These are phyloP conservation scores for Syncerus caffer DNA, from an alignment of 2,797 vertebrate species.

Conservation along the genomic window DNA sequence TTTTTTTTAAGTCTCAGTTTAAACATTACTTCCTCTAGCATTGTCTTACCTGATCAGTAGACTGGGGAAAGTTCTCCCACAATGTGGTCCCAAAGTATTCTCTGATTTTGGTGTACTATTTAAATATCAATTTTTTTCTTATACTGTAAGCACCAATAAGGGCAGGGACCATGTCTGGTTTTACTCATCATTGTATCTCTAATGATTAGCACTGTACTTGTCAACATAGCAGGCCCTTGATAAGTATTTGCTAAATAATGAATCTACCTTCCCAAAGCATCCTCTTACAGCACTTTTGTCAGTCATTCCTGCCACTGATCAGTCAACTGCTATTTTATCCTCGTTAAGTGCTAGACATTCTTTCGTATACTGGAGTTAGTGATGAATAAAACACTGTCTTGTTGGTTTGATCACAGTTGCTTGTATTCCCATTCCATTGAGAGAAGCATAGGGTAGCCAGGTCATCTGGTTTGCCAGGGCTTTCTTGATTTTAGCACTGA, in stretches of 20 bases:
- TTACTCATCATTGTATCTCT: conserved; percentile 4
- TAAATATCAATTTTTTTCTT: conserved; percentile 29
- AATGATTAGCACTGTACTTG: neutral
- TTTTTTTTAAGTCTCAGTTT: neutral
- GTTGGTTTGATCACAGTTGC: neutral
- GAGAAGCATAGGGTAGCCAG: neutral
- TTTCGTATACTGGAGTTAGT: neutral
- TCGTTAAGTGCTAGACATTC: neutral
- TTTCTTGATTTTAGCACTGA: conserved; percentile 20
- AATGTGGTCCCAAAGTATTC: neutral
- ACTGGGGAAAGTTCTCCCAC: neutral
- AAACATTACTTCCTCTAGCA: neutral
- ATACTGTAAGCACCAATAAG: neutral
- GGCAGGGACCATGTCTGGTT: neutral
- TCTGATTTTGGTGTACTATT: neutral
- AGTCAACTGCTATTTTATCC: neutral
- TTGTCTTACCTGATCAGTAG: neutral
- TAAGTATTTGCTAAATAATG: conserved; percentile 23
- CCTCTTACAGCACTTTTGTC: neutral
- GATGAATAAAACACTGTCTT: neutral
- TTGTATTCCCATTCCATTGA: neutral
- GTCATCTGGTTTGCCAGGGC: neutral
- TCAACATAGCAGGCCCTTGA: neutral
- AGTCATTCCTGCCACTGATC: neutral
- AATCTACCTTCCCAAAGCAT: neutral